Evolutionary conservation across 2,113 vertebrate genomes (phyloP), one percentile per base, ranked within the genome.

Genomic region (Gobio gobio): DNA sequence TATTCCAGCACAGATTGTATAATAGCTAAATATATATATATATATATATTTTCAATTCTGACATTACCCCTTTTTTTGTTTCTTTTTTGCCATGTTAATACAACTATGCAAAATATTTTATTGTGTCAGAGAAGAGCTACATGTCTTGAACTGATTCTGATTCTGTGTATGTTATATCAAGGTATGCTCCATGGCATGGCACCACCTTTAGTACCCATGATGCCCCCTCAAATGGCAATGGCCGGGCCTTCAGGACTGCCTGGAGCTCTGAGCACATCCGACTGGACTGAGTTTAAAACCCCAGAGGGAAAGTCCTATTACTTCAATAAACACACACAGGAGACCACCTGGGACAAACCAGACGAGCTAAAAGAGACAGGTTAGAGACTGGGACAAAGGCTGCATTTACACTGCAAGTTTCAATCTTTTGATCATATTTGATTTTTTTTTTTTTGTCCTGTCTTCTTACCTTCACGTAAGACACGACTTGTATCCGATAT

Each of bases 271-370:
- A 94, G 97, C 0, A 94, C 97, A 49, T 96, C 96, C 0, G 98
- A 99, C 90, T 99, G 98, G 98, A 94, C 96, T 0, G 98, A 99
- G 93, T 99, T 99, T 94, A 99, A 97, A 92, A 99, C 98, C 1
- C 96, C 96, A 0, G 98, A 99, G 43, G 98, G 98, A 3, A 99
- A 99, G 89, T 98, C 95, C 0, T 99, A 99, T 83, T 99, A 99
- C 89, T 98, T 98, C 89, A 99, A 99, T 92, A 99, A 98, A 89
- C 95, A 97, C 89, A 99, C 98, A 3, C 93, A 99, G 90, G 98
- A 99, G 92, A 99, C 98, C 78, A 99, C 98, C 0, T 99, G 98
- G 98, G 97, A 98, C 51, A 99, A 97, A 29, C 98, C 98, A 14
- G 96, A 94, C 14, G 96, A 96, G 10, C 90, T 99, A 40, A 93